Base-by-base conservation (phyloP, 2,888 invertebrate genomes). In the Andrena flavipes region DNA sequence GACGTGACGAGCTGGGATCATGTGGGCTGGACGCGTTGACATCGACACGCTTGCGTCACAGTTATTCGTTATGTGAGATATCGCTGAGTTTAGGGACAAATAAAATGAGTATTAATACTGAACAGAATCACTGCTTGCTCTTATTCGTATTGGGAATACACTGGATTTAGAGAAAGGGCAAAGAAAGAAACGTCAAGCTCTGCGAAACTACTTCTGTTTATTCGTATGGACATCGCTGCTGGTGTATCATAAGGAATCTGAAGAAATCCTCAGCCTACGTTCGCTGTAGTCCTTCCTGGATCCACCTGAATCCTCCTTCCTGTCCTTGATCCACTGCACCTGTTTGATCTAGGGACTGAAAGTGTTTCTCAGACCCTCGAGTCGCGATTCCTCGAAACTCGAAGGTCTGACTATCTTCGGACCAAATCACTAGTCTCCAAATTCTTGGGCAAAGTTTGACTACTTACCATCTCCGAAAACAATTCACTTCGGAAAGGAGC, bases 201-300 rank as follows among this genome's bases (percentile, higher is more conserved):
- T 54, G 16, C 48, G 49, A 68, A 51, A 63, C 2, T n/a, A 64
- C 29, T 33, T 26, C 4, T n/a, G n/a, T 80, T 80, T 80, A 80
- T 80, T 80, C 48, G 4, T 62, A 70, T 5, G 16, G n/a, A 72
- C 29, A 6, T 29, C 35, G 33, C 29, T 80, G 62, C 16, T 63
- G n/a, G 26, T 26, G 29, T 48, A 10, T 73, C 76, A 26, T 48
- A 54, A 20, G n/a, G 49, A 60, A 26, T 20, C 35, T 35, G 51
- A 63, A 26, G n/a, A 59, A 65, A 26, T 20, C 35, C 30, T 49
- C 26, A 23, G 23, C 0, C 2, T 23, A 23, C 3, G 0, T 23
- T 56, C 26, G 26, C 10, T 1, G 20, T 5, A 16, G 42, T 23
- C 23, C 30, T 26, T 59, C 13, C 51, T 30, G 23, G 23, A 2